These are phyloP conservation scores for Nezara viridula DNA, from an alignment of 2,888 invertebrate species.

Conservation along the genomic window DNA sequence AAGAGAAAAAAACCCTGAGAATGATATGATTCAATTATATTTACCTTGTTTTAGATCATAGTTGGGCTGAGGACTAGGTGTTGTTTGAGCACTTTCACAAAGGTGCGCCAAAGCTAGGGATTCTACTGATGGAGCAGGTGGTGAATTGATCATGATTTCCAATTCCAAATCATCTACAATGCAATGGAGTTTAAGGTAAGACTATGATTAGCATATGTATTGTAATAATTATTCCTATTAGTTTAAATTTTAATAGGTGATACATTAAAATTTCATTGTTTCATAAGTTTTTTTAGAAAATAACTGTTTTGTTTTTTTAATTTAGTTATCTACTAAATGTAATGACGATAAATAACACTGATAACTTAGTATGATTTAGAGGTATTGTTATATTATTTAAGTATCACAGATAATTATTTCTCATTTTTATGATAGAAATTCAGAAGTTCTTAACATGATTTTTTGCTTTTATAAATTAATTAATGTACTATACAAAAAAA, in stretches of 20 bases:
- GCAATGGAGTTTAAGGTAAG: not conserved
- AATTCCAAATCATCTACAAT: slow-evolving; percentile 68
- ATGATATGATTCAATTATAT: not conserved
- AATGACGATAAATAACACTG: too few relatives aligned
- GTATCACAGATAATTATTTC: too few relatives aligned
- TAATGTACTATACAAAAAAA: too few relatives aligned
- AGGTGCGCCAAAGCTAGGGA: slow-evolving; percentile 85
- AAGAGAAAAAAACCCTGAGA: not conserved
- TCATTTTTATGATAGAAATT: too few relatives aligned
- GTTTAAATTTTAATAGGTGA: not conserved
- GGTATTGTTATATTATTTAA: too few relatives aligned
- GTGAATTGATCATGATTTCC: slow-evolving; percentile 87
- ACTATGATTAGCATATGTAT: not conserved
- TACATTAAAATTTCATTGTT: not conserved
- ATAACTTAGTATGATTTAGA: too few relatives aligned
- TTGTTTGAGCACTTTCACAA: slow-evolving; percentile 73
- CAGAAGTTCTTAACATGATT: too few relatives aligned
- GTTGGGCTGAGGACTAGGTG: slow-evolving; percentile 63
- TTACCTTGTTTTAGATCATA: slow-evolving; percentile 61
- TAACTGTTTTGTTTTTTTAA: too few relatives aligned
- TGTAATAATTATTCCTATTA: not conserved
- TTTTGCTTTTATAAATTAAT: too few relatives aligned
- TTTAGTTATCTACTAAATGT: too few relatives aligned
- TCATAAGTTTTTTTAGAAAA: too few relatives aligned
- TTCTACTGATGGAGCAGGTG: slow-evolving; percentile 89